Percentiles rank a stretch among this genome's conserved stretches.
Evolutionary conservation across 2,888 invertebrate species (phyloP).

Genomic region (Euzophera pinguis): DNA sequence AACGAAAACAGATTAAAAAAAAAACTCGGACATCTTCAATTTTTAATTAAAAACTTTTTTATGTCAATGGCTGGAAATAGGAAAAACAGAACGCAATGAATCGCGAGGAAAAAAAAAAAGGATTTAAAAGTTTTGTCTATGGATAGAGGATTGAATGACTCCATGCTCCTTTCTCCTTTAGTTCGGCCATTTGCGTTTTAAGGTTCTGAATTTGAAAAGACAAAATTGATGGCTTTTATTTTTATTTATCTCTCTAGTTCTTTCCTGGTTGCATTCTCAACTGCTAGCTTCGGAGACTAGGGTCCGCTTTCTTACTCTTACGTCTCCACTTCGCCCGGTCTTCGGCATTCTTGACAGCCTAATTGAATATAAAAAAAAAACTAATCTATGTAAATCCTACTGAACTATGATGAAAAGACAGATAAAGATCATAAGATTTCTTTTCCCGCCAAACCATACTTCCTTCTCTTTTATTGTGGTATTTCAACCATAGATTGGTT

Average conservation of each 20-base stretch:
- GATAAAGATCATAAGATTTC: too few species aligned
- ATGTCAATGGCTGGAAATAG: conserved; percentile 8
- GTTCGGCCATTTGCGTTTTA: conserved; percentile 1
- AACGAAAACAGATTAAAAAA: conserved; percentile 5
- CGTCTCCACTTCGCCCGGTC: too few species aligned
- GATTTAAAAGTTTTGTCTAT: conserved; percentile 3
- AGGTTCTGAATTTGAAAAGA: background rate
- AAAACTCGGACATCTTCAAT: background rate
- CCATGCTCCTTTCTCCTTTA: background rate
- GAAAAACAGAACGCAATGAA: conserved; percentile 7
- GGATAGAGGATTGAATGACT: background rate
- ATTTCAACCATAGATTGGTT: too few species aligned
- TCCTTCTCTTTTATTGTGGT: too few species aligned
- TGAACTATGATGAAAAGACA: too few species aligned
- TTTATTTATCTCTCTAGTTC: background rate
- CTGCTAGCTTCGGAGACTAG: too few species aligned
- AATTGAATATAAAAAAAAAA: too few species aligned
- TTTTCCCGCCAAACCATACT: too few species aligned
- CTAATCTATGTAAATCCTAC: too few species aligned
- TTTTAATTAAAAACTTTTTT: conserved; percentile 12
- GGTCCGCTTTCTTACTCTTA: too few species aligned
- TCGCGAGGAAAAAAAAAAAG: conserved; percentile 1
- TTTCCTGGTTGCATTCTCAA: too few species aligned
- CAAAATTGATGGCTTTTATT: background rate
- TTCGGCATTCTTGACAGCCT: too few species aligned